A percentile compares a stretch with the other conserved stretches of the same genome.
These are phyloP conservation scores for Amiota mariae DNA, from an alignment of 2,888 invertebrate species.

Conservation along the genomic window DNA sequence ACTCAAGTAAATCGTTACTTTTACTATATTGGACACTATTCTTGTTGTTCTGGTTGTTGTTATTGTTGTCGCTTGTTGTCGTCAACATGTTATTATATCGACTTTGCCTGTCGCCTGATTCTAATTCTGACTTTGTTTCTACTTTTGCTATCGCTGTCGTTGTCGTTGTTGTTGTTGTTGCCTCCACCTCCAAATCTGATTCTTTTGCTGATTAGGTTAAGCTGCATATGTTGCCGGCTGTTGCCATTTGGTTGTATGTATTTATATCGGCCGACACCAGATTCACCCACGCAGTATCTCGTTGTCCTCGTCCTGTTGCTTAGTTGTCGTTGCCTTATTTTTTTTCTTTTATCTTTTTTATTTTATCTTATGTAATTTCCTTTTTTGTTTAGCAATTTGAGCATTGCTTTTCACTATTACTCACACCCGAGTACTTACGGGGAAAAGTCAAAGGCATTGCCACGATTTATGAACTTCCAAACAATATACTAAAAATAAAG, in stretches of 20 bases:
- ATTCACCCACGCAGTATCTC: neutral
- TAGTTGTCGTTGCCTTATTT: neutral
- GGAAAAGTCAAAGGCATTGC: slow-evolving; percentile 16
- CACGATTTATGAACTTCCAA: neutral
- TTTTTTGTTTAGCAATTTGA: slow-evolving; percentile 12
- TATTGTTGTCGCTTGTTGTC: slow-evolving; percentile 11
- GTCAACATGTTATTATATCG: neutral
- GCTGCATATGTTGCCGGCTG: slow-evolving; percentile 28
- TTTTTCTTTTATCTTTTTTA: neutral
- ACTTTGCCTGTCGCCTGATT: neutral
- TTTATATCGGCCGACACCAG: neutral
- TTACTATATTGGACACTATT: neutral
- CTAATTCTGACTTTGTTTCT: no score
- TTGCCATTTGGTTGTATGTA: slow-evolving; percentile 5
- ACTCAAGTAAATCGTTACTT: slow-evolving; percentile 25
- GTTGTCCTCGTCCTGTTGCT: slow-evolving; percentile 4
- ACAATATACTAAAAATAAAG: no score
- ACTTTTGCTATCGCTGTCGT: neutral
- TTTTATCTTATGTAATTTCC: neutral
- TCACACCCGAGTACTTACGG: no score
- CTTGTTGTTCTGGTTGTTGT: neutral
- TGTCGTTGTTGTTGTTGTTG: slow-evolving; percentile 5
- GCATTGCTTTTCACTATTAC: slow-evolving; percentile 5
- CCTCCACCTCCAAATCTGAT: neutral
- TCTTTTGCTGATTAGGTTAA: slow-evolving; percentile 22